Evolutionary conservation across 92 coral and sea anemone genomes (phyloP).

Genomic region (Micromussa lordhowensis): DNA sequence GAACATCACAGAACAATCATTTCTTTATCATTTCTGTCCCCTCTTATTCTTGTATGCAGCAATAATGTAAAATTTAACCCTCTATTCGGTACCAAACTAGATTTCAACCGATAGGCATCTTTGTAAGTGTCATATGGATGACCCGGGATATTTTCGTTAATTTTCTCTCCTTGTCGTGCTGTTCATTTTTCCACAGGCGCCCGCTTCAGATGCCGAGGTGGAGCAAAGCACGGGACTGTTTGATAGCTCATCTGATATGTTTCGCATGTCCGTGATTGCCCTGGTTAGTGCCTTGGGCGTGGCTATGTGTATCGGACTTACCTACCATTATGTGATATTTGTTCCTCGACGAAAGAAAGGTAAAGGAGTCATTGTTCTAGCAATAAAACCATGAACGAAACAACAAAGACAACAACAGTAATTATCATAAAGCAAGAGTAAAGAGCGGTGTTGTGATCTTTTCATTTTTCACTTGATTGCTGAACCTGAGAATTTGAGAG

Average conservation of each 20-base stretch:
- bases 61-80: no score
- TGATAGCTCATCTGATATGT: constrained; percentile 22
- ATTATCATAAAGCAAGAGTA: no score
- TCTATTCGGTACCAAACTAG: no score
- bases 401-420: no score
- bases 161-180: not conserved
- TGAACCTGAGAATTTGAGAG: no score
- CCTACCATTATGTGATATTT: constrained; percentile 13
- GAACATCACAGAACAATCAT: no score
- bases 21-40: no score
- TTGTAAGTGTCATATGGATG: no score
- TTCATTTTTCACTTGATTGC: no score
- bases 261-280: not conserved
- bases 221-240: constrained; percentile 34
- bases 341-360: constrained; percentile 20
- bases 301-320: constrained; percentile 3
- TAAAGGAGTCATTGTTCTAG: not conserved
- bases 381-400: not conserved
- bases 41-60: no score
- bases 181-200: not conserved
- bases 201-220: not conserved
- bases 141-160: not conserved
- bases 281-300: constrained; percentile 3
- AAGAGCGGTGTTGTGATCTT: no score
- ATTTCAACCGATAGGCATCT: no score